Evolutionary conservation across 2,797 vertebrate genomes (phyloP).

Genomic region (Sylvilagus floridanus): DNA sequence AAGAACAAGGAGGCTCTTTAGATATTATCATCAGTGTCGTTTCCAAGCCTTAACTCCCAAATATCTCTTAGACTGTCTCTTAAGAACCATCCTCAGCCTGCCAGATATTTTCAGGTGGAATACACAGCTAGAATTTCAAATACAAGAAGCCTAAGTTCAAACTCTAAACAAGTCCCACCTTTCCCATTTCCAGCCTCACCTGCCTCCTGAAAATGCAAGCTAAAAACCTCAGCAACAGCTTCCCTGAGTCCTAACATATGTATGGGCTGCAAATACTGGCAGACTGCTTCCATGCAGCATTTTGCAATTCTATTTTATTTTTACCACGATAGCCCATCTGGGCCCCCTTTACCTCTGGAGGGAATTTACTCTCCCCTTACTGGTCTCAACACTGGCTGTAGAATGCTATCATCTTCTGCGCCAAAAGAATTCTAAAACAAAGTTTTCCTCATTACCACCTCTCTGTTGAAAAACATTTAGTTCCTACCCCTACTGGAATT

Average conservation of each 20-base stretch:
- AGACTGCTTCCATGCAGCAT: background rate
- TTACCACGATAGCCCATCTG: background rate
- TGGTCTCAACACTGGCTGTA: background rate
- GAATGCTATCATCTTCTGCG: background rate
- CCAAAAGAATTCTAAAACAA: slow-evolving; percentile 38
- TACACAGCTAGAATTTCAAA: slow-evolving; percentile 29
- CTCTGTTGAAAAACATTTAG: background rate
- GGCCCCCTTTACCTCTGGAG: background rate
- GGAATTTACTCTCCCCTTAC: background rate
- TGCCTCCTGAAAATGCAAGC: background rate
- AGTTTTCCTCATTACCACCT: slow-evolving; percentile 4
- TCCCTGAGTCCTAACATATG: background rate
- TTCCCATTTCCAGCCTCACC: background rate
- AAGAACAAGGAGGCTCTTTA: background rate
- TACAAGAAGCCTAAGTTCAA: background rate
- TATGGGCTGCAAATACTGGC: background rate
- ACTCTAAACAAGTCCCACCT: background rate
- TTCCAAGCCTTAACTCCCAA: background rate
- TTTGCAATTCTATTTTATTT: slow-evolving; percentile 26
- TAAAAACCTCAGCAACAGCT: slow-evolving; percentile 16
- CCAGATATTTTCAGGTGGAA: background rate
- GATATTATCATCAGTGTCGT: background rate
- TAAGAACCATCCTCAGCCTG: background rate
- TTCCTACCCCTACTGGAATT: slow-evolving; percentile 21
- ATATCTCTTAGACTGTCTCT: background rate